phyloP scores from a whole-genome alignment of 2,888 invertebrate genomes.

The Phengaris arion region DNA sequence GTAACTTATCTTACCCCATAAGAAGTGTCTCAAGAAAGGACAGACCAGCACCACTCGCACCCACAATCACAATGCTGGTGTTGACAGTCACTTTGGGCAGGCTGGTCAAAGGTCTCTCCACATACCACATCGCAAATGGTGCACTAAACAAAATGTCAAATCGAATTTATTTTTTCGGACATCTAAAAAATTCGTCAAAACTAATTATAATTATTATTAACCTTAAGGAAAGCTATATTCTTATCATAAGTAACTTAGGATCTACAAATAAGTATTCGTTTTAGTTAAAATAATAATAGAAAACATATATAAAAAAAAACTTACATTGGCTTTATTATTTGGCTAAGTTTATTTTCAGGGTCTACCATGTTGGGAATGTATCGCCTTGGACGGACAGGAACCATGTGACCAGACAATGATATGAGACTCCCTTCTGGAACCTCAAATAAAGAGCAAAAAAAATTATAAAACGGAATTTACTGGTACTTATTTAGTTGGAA shows the following conservation, averaged over 20 bases:
- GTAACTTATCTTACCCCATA: constrained; percentile 60
- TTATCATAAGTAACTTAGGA: no score
- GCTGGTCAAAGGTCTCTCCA: constrained; percentile 74
- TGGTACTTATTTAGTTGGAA: no score
- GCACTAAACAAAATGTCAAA: constrained; percentile 44
- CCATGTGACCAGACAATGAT: constrained; percentile 64
- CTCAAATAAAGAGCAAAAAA: constrained; percentile 42
- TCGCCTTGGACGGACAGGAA: constrained; percentile 62
- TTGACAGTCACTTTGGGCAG: constrained; percentile 76
- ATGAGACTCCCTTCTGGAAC: constrained; percentile 59
- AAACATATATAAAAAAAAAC: constrained; percentile 33
- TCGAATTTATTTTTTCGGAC: not conserved
- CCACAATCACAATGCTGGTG: constrained; percentile 82
- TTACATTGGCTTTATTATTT: constrained; percentile 54
- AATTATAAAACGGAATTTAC: not conserved
- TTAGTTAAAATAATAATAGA: no score
- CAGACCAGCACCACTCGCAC: constrained; percentile 82
- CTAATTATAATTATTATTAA: no score
- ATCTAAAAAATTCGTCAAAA: not conserved
- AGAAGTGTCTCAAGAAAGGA: constrained; percentile 81
- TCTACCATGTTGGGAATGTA: constrained; percentile 54
- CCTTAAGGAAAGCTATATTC: no score
- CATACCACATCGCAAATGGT: constrained; percentile 77
- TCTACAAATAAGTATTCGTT: no score
- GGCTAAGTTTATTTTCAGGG: constrained; percentile 49